Evolutionary conservation across 1,140 invertebrate genomes (phyloP).

Genomic region (Lanistes nyassanus): DNA sequence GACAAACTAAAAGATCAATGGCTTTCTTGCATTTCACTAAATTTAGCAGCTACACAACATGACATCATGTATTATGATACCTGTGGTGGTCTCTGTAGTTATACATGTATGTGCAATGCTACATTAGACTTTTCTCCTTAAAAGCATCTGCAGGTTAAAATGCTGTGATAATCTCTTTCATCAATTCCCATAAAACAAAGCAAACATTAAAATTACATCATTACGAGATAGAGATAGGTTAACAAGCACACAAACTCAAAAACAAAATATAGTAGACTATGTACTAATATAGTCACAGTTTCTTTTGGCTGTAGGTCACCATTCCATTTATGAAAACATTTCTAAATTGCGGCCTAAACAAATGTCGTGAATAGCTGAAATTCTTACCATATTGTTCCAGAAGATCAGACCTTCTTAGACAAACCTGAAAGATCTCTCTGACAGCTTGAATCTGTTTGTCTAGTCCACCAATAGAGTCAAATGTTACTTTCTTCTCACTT

Average conservation of each 20-base stretch:
- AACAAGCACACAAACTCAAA: neutral
- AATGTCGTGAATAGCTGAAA: neutral
- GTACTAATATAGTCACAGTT: neutral
- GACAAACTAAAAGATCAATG: no score
- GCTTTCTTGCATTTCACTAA: no score
- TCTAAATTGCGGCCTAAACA: neutral
- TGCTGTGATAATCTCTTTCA: no score
- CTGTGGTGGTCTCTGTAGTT: no score
- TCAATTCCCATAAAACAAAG: no score
- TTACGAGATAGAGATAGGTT: neutral
- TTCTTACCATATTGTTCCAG: constrained; percentile 43
- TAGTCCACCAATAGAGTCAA: constrained; percentile 49
- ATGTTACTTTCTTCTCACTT: constrained; percentile 29
- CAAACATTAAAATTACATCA: no score
- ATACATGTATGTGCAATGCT: no score
- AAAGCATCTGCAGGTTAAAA: no score
- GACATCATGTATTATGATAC: no score
- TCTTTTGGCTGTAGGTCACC: neutral
- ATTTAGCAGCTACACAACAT: no score
- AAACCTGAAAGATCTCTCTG: constrained; percentile 49
- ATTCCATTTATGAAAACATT: neutral
- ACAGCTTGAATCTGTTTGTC: constrained; percentile 44
- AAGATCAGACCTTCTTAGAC: constrained; percentile 40
- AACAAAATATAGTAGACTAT: neutral
- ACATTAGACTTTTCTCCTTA: no score